These are phyloP conservation scores for Anseranas semipalmata DNA, from an alignment of 2,113 vertebrate species.

Conservation along the genomic window DNA sequence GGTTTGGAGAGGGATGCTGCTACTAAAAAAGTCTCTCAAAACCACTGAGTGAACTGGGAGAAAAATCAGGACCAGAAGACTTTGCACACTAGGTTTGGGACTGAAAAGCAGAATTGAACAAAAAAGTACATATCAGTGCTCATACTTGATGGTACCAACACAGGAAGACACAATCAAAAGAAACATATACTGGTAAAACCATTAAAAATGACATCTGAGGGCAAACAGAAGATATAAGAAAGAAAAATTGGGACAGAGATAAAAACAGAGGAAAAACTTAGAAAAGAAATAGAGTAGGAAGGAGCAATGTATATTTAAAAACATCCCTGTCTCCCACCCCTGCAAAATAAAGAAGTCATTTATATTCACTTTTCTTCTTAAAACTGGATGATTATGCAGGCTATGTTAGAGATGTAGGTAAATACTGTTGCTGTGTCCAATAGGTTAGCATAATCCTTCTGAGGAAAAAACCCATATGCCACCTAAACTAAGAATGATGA, in stretches of 20 bases:
- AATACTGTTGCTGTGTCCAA: neutral
- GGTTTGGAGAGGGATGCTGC: accelerated
- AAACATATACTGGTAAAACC: neutral
- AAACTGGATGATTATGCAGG: neutral
- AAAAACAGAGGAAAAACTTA: neutral
- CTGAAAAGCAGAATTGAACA: neutral
- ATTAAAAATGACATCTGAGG: neutral
- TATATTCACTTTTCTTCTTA: neutral
- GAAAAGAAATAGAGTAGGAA: neutral
- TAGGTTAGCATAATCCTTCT: neutral
- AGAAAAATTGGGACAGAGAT: neutral
- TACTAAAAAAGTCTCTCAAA: neutral
- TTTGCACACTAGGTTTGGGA: neutral
- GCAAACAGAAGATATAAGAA: neutral
- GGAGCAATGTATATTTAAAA: neutral
- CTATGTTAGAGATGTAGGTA: neutral
- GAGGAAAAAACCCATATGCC: neutral
- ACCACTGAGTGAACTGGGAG: neutral
- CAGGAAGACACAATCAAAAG: neutral
- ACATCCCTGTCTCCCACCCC: neutral
- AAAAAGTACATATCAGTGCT: neutral
- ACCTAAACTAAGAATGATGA: neutral
- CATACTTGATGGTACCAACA: neutral
- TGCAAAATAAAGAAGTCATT: neutral
- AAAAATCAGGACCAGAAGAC: neutral